phyloP scores from a whole-genome alignment of 2,888 invertebrate genomes.

The Drosophila conformis region DNA sequence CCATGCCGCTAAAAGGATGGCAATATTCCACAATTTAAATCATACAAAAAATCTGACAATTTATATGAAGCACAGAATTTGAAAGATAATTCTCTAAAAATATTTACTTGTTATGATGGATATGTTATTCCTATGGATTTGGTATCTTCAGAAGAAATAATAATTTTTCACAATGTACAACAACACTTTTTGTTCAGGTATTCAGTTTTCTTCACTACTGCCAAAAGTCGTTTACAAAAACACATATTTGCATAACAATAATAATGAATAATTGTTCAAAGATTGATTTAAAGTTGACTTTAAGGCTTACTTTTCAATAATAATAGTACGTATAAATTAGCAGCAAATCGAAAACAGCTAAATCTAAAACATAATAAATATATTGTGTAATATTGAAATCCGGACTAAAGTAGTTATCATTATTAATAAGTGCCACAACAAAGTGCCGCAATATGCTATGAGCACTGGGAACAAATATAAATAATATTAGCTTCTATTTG shows the following conservation, averaged over 20 bases:
- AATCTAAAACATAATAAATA: not conserved
- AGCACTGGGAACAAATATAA: not conserved
- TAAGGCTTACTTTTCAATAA: not conserved
- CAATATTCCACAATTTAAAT: not conserved
- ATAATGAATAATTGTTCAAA: not conserved
- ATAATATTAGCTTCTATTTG: not conserved
- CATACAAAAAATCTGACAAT: rapidly evolving
- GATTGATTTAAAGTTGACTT: not conserved
- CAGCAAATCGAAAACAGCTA: not conserved
- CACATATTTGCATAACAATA: not conserved
- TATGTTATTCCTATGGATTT: not conserved
- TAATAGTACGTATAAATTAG: not conserved
- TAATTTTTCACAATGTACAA: not conserved
- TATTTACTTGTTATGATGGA: not conserved
- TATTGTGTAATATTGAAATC: not conserved
- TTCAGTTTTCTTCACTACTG: not conserved
- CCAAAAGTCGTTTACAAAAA: not conserved
- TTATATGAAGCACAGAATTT: not conserved
- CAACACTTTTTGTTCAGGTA: not conserved
- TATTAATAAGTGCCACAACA: not conserved
- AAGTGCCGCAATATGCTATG: not conserved
- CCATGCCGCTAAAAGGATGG: rapidly evolving
- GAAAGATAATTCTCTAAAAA: not conserved
- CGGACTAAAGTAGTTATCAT: not conserved
- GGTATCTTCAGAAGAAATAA: not conserved